A percentile compares a stretch with the other conserved stretches of the same genome.
These are phyloP conservation scores for Odontamblyopus lacepedii DNA, from an alignment of 2,797 vertebrate genomes.

Conservation along the genomic window DNA sequence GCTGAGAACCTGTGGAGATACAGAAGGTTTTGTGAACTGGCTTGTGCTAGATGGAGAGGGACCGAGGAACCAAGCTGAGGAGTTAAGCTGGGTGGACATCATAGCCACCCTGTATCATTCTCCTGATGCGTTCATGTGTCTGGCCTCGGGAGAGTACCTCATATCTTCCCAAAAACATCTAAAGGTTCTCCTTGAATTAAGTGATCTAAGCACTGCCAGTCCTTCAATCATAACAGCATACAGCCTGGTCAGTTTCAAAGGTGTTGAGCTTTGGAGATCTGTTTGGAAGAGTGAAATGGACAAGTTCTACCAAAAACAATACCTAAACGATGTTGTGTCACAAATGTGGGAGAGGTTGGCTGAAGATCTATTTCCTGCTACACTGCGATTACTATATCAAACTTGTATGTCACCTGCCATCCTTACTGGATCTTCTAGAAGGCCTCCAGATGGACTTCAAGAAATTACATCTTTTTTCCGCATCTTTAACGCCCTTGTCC, in stretches of 20 bases:
- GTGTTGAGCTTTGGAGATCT: conserved; percentile 78
- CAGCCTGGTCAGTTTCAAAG: conserved; percentile 76
- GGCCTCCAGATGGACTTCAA: conserved; percentile 67
- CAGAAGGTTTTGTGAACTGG: conserved; percentile 69
- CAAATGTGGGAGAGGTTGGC: conserved; percentile 76
- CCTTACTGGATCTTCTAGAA: conserved; percentile 31
- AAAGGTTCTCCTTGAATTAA: conserved; percentile 80
- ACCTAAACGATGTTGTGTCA: conserved; percentile 61
- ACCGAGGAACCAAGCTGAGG: conserved; percentile 38
- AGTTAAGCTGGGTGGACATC: conserved; percentile 80
- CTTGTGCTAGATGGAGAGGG: conserved; percentile 82
- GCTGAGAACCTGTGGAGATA: conserved; percentile 51
- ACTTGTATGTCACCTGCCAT: conserved; percentile 60
- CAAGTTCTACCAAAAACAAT: conserved; percentile 65
- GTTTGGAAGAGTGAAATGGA: conserved; percentile 75
- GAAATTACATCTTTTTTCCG: conserved; percentile 80
- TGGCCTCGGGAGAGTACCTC: conserved; percentile 78
- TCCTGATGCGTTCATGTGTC: conserved; percentile 63
- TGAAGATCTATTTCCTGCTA: conserved; percentile 77
- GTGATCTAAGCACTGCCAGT: conserved; percentile 70
- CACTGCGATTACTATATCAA: conserved; percentile 68
- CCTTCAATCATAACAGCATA: conserved; percentile 78
- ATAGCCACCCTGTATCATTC: conserved; percentile 72
- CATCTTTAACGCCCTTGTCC: conserved; percentile 79
- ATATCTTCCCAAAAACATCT: conserved; percentile 46